Conservation (phyloP, 2,113 vertebrate species). For the Xerus inauris region DNA sequence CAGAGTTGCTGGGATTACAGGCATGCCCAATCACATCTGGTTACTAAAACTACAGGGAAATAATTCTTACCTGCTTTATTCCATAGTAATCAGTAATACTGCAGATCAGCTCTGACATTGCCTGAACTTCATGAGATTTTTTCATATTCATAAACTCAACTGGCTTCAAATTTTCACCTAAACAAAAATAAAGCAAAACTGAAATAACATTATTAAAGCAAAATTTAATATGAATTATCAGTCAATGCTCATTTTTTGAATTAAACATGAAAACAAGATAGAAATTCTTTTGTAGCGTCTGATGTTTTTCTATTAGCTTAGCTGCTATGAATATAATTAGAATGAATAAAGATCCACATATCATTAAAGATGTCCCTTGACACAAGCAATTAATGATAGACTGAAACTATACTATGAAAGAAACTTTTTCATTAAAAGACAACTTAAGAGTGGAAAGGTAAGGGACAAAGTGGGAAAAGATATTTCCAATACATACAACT, state of each 20-base stretch:
- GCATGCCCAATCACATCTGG: too few species aligned
- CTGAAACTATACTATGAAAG: not conserved
- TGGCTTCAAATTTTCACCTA: conserved; percentile 85
- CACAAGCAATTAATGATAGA: conserved; percentile 8
- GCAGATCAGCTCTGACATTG: conserved; percentile 93
- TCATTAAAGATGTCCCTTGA: not conserved
- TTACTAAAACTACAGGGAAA: conserved; percentile 10
- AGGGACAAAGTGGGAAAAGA: not conserved
- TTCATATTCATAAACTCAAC: conserved; percentile 97
- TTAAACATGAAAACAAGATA: conserved; percentile 19
- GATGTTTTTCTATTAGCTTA: not conserved
- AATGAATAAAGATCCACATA: conserved; percentile 47
- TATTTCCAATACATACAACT: not conserved
- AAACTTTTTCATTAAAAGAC: not conserved
- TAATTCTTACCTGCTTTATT: conserved; percentile 90
- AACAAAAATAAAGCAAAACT: conserved; percentile 65
- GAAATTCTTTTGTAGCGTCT: not conserved
- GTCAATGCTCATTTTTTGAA: not conserved
- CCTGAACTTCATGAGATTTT: conserved; percentile 97
- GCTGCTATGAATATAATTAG: conserved; percentile 34
- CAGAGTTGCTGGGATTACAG: too few species aligned
- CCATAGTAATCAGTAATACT: conserved; percentile 87
- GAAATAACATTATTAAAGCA: conserved; percentile 25
- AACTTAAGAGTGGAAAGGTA: not conserved
- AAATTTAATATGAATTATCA: not conserved